Base-by-base conservation (phyloP, 2,888 invertebrate species). In the Tetranychus piercei region DNA sequence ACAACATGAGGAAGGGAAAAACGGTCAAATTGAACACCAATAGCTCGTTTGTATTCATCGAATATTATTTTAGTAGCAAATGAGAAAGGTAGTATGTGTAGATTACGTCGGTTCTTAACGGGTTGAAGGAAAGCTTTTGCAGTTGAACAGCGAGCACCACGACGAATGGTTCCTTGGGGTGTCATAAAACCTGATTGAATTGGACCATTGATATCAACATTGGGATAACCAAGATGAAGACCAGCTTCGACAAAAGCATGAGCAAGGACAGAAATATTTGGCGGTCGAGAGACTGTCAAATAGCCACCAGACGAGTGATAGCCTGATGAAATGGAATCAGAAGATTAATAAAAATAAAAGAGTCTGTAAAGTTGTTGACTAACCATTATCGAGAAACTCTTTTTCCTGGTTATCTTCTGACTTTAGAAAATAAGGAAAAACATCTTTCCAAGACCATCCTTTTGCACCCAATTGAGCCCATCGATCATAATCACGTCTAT, bases 381-480 rank as follows among this genome's bases (percentile, higher is more conserved):
- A 75, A 77, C 79, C 79, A 76, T 79, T 78, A 22, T 77, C 75
- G 18, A 77, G 76, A 7, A 78, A 74, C 7, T 76, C 22, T 5
- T 78, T 78, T 20, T 73, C 73, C 22, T 43, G 78, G 77, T 84
- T 84, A 11, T 82, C 83, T 79, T 84, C 80, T 5, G 83, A 79
- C 77, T 82, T 83, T 22, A 81, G 79, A 81, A 94, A 95, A 81
- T 95, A 95, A 72, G 88, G 88, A 6, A 95, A 84, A 0, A 90
- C 90, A 76, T 90, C 87, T 1, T 88, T 85, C 83, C 91, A 94
- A 0, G 89, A 88, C 94, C 94, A 95, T 6, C 92, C 92, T 0
- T 88, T 85, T 80, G 94, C 94, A 0, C 94, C 93, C 77, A 89
- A 82, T 1, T 86, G 84, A 79, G 91, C 91, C 94, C 95, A 95